Percentiles rank a stretch among this genome's conserved stretches.
These are phyloP conservation scores for Chionomys nivalis DNA, from an alignment of 2,113 vertebrate species.

Conservation along the genomic window DNA sequence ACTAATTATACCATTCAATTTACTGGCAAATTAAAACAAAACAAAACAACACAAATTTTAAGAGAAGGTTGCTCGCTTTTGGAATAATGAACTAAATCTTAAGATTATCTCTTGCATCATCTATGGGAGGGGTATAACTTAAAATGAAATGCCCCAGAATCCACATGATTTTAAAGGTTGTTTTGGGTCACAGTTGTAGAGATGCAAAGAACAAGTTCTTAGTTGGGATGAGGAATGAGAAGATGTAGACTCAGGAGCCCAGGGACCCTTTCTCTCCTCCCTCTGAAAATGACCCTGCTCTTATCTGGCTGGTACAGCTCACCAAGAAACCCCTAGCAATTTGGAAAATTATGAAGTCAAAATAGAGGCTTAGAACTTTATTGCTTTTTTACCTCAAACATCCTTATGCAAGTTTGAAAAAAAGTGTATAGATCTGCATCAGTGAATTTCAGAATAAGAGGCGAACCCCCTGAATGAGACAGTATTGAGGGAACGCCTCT, in stretches of 20 bases:
- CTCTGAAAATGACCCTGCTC: neutral
- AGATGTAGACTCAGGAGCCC: neutral
- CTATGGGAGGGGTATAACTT: neutral
- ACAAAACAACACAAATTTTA: neutral
- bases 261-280: neutral
- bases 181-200: neutral
- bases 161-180: neutral
- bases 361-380: neutral
- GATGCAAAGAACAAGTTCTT: neutral
- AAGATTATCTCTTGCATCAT: neutral
- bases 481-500: neutral
- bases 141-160: neutral
- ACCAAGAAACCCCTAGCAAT: neutral
- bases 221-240: neutral
- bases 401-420: neutral
- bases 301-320: neutral
- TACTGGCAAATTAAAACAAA: neutral
- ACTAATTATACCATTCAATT: neutral
- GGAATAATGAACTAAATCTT: neutral
- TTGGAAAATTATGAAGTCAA: neutral
- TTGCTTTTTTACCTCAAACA: neutral
- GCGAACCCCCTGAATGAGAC: too few species aligned
- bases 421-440: neutral
- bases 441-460: neutral
- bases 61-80: neutral